phyloP scores from a whole-genome alignment of 2,888 invertebrate genomes.

The Phengaris arion region DNA sequence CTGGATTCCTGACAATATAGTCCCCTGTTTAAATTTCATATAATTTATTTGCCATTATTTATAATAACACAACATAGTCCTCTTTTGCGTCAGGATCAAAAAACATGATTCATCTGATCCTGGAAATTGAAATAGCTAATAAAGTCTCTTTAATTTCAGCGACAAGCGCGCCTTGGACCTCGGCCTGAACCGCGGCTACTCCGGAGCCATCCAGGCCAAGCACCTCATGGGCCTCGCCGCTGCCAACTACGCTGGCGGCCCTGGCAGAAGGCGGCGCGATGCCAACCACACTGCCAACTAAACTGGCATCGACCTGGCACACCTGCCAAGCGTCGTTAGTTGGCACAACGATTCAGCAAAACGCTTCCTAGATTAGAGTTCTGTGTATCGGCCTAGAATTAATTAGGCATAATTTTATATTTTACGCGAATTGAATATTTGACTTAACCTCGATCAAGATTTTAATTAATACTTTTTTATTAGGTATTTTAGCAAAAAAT shows the following conservation, averaged over 20 bases:
- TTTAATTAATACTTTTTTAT: neutral
- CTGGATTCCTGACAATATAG: too few relatives aligned
- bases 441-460: slow-evolving; percentile 6
- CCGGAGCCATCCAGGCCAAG: slow-evolving; percentile 93
- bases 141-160: slow-evolving; percentile 64
- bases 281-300: slow-evolving; percentile 51
- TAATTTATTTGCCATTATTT: too few relatives aligned
- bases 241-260: slow-evolving; percentile 93
- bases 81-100: too few relatives aligned
- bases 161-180: slow-evolving; percentile 92
- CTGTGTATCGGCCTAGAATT: slow-evolving; percentile 6
- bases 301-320: slow-evolving; percentile 5
- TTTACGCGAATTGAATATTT: neutral
- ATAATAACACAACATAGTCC: too few relatives aligned
- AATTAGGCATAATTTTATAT: slow-evolving; percentile 12
- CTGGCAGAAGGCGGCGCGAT: slow-evolving; percentile 91
- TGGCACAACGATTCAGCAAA: neutral
- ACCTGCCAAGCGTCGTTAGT: neutral
- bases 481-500: neutral
- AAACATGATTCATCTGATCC: too few relatives aligned
- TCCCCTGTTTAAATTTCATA: too few relatives aligned
- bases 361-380: slow-evolving; percentile 3
- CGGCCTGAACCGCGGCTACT: slow-evolving; percentile 92
- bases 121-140: too few relatives aligned
- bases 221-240: slow-evolving; percentile 94